Evolutionary conservation across 1,140 invertebrate genomes (phyloP).

Genomic region (Ips typographus): DNA sequence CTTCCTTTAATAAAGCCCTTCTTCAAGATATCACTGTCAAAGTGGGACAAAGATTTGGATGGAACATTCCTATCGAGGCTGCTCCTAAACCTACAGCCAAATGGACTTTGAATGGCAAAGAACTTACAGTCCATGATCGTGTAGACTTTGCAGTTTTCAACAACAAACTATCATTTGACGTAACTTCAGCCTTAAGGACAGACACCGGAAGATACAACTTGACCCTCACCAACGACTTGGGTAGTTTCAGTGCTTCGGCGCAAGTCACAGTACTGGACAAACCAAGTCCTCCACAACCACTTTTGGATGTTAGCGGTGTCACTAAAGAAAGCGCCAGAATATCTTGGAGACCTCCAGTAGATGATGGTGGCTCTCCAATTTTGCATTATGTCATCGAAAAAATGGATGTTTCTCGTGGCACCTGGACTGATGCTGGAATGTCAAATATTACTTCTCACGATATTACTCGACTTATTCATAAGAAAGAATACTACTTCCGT

Average conservation of each 20-base stretch:
- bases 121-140: conserved; percentile 63
- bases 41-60: conserved; percentile 87
- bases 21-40: conserved; percentile 85
- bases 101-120: conserved; percentile 88
- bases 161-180: conserved; percentile 81
- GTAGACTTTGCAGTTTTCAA: conserved; percentile 72
- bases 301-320: conserved; percentile 80
- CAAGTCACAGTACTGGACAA: conserved; percentile 87
- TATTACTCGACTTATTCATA: conserved; percentile 83
- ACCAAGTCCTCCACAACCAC: conserved; percentile 84
- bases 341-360: conserved; percentile 78
- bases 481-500: conserved; percentile 91
- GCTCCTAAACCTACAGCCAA: conserved; percentile 78
- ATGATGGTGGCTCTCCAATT: conserved; percentile 92
- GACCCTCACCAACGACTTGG: conserved; percentile 82
- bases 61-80: conserved; percentile 84
- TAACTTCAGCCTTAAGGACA: conserved; percentile 76
- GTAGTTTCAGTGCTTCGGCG: conserved; percentile 76
- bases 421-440: conserved; percentile 93
- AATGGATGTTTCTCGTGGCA: conserved; percentile 92
- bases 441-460: conserved; percentile 79
- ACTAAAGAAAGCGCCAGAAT: conserved; percentile 89
- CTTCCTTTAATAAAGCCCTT: conserved; percentile 79
- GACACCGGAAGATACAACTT: conserved; percentile 86
- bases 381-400: conserved; percentile 97